Conservation (phyloP, 2,888 invertebrate genomes). For the Brenthis daphne region DNA sequence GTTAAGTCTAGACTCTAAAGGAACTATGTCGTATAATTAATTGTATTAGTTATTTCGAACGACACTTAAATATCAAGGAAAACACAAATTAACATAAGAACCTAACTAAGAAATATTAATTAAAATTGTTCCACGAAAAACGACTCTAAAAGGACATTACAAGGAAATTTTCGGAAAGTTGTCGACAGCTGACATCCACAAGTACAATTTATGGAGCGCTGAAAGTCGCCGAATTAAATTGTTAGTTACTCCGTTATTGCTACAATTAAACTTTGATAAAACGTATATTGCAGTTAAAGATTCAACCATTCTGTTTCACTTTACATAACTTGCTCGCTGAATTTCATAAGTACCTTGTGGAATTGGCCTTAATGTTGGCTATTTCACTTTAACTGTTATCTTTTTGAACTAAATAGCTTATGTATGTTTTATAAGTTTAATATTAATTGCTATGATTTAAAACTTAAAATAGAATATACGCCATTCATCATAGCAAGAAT, state of each 20-base stretch:
- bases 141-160: constrained; percentile 76
- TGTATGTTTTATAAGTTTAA: background rate
- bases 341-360: constrained; percentile 1
- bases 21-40: background rate
- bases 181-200: constrained; percentile 78
- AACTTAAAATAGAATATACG: constrained; percentile 31
- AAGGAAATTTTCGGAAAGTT: constrained; percentile 75
- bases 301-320: constrained; percentile 38
- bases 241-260: constrained; percentile 75
- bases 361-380: background rate
- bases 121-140: constrained; percentile 75
- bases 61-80: constrained; percentile 27
- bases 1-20: background rate
- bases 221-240: constrained; percentile 73
- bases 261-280: constrained; percentile 74
- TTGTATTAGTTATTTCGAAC: background rate
- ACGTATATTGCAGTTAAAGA: constrained; percentile 51
- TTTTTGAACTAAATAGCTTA: constrained; percentile 1
- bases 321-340: background rate
- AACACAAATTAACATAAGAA: constrained; percentile 34
- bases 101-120: constrained; percentile 74
- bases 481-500: constrained; percentile 37
- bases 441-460: background rate
- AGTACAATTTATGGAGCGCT: constrained; percentile 76
- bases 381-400: background rate